Evolutionary conservation across 2,797 vertebrate genomes (phyloP).

Genomic region (Aythya fuligula): DNA sequence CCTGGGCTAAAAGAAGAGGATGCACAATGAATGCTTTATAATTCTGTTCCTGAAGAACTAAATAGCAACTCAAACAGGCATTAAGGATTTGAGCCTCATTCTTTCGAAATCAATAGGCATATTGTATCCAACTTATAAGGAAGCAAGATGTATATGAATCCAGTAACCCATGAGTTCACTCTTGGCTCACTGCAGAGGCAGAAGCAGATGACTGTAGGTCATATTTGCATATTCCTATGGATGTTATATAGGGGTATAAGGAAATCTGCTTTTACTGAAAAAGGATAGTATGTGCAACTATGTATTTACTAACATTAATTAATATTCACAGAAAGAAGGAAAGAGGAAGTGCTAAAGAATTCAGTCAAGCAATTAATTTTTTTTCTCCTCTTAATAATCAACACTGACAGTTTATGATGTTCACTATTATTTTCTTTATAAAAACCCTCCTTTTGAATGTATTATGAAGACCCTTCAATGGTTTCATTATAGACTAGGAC

Average conservation of each 20-base stretch:
- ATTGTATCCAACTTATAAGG: conserved; percentile 8
- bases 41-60: conserved; percentile 19
- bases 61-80: conserved; percentile 19
- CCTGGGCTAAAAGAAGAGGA: conserved; percentile 25
- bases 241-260: neutral
- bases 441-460: neutral
- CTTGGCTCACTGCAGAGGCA: conserved; percentile 20
- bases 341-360: conserved; percentile 61
- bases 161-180: conserved; percentile 19
- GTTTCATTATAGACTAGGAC: conserved; percentile 27
- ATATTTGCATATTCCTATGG: conserved; percentile 49
- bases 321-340: conserved; percentile 61
- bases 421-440: neutral
- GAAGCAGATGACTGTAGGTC: conserved; percentile 23
- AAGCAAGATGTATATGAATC: conserved; percentile 8
- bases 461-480: neutral
- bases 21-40: conserved; percentile 30
- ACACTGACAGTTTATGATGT: neutral
- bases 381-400: conserved; percentile 4
- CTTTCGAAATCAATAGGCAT: neutral
- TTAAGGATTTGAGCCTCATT: conserved; percentile 26
- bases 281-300: conserved; percentile 20
- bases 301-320: conserved; percentile 46
- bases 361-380: conserved; percentile 58
- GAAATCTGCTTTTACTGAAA: conserved; percentile 31